phyloP scores from a whole-genome alignment of 2,113 vertebrate species.

The Phodopus roborovskii region DNA sequence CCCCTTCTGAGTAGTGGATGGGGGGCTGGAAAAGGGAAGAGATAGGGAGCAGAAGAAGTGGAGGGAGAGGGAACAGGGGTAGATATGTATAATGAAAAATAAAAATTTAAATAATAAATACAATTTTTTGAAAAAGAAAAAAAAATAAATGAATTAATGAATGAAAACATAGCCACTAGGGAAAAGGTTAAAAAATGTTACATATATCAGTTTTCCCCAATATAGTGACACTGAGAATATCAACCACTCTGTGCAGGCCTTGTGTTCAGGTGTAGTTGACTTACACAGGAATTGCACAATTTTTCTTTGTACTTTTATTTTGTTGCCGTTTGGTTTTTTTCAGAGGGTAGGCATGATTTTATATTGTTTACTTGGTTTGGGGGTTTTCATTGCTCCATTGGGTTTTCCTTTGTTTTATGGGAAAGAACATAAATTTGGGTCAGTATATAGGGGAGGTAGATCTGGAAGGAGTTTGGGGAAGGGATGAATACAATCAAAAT shows the following conservation, averaged over 20 bases:
- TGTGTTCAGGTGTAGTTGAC: not conserved
- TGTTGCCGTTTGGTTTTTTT: not conserved
- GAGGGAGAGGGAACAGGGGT: no score
- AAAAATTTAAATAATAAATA: no score
- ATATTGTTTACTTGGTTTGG: not conserved
- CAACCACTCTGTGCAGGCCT: not conserved
- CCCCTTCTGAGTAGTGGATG: no score
- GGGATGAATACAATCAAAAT: no score
- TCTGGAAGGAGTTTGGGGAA: not conserved
- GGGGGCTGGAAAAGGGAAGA: no score
- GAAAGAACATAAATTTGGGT: not conserved
- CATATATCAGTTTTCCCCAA: no score
- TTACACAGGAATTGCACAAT: not conserved
- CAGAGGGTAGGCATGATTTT: not conserved
- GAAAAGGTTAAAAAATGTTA: no score
- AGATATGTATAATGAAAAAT: no score
- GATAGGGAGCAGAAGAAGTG: no score
- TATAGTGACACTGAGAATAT: not conserved
- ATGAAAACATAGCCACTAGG: not conserved
- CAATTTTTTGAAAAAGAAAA: no score
- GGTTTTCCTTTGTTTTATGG: not conserved
- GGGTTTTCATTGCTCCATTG: not conserved
- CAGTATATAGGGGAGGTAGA: rapidly evolving
- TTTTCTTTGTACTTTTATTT: not conserved
- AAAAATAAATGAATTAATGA: not conserved